phyloP scores from a whole-genome alignment of 2,797 vertebrate genomes.

The Rallus crepitans region DNA sequence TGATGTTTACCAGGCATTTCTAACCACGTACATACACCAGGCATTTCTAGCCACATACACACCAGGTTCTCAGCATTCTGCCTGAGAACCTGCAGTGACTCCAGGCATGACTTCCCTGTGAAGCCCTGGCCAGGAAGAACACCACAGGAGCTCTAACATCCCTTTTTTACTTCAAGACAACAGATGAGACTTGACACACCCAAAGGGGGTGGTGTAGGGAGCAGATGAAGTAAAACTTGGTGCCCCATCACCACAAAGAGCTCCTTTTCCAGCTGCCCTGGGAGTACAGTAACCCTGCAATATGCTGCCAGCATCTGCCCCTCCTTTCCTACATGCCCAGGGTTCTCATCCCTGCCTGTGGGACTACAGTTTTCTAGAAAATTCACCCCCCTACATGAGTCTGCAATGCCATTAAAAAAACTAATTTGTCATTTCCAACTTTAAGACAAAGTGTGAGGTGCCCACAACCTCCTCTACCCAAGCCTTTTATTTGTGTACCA shows the following conservation, averaged over 20 bases:
- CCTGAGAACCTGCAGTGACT: neutral
- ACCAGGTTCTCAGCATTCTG: neutral
- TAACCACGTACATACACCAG: neutral
- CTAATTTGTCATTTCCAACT: neutral
- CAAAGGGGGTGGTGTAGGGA: too few relatives aligned
- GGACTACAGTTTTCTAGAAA: accelerated
- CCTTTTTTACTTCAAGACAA: neutral
- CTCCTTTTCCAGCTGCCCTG: neutral
- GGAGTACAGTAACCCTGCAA: neutral
- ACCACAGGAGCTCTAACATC: neutral
- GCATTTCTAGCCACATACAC: too few relatives aligned
- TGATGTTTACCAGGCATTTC: neutral
- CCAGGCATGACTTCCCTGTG: neutral
- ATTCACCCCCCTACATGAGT: neutral
- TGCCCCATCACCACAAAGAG: neutral
- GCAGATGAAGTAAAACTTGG: neutral
- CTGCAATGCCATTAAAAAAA: neutral
- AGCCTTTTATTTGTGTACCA: neutral
- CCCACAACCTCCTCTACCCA: neutral
- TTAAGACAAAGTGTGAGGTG: neutral
- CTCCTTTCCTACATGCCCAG: neutral
- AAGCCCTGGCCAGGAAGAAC: neutral
- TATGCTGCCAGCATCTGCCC: neutral
- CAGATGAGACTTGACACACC: neutral
- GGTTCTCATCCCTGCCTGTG: neutral